phyloP scores from a whole-genome alignment of 2,113 vertebrate genomes.

The Neolamprologus fasciatus region DNA sequence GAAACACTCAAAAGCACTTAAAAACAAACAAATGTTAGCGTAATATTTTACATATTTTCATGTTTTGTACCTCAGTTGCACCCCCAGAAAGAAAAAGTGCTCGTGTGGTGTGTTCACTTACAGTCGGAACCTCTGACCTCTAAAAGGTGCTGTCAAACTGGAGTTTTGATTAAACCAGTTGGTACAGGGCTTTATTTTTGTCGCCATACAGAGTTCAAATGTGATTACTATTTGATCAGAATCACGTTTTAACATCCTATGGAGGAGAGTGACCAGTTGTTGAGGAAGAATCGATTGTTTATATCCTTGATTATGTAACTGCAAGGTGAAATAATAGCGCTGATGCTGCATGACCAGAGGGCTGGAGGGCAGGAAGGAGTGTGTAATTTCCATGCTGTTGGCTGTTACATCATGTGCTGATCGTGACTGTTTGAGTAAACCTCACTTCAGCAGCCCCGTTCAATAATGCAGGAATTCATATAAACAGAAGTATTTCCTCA shows the following conservation, averaged over 20 bases:
- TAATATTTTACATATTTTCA: background rate
- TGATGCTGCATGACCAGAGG: background rate
- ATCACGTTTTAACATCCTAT: background rate
- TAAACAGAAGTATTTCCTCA: background rate
- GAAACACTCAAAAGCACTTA: background rate
- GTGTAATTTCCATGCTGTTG: background rate
- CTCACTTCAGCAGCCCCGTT: background rate
- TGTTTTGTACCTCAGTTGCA: background rate
- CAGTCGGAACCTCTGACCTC: background rate
- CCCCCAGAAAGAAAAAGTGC: background rate
- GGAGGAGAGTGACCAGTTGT: background rate
- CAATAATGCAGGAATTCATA: background rate
- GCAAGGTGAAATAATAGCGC: background rate
- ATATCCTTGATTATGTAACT: constrained; percentile 34
- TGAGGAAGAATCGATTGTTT: constrained; percentile 12
- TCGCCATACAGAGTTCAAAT: background rate
- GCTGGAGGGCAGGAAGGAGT: background rate
- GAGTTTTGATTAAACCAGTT: background rate
- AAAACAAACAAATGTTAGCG: background rate
- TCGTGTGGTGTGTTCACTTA: background rate
- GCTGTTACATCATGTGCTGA: background rate
- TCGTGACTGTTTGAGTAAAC: background rate
- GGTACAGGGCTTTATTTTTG: background rate
- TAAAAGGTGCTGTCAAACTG: background rate
- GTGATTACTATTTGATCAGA: background rate